Base-by-base conservation (phyloP, 2,113 vertebrate genomes). In the Pelodiscus sinensis region DNA sequence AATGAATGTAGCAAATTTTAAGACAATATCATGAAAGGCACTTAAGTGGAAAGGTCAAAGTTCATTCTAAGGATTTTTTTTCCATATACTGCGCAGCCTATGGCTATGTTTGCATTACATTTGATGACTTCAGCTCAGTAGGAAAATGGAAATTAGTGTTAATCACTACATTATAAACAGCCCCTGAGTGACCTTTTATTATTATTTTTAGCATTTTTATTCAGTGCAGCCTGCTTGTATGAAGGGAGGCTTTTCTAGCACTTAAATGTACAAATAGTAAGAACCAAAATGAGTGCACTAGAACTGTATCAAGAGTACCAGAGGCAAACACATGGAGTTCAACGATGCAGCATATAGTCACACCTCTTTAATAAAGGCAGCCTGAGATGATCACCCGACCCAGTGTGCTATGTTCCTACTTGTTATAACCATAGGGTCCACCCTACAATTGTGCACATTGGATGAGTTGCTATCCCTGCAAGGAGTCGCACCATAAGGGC, bases 11-110 rank as follows among this genome's bases (percentile, higher is more conserved):
- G 62, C 16, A 68, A 65, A 68, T 71, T 21, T 71, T 71, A 71
- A 71, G n/a, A 71, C 18, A 19, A 31, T 19, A 35, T 35, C 62
- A 68, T 14, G 19, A n/a, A 19, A 31, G 1, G 12, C 2, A 50
- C 5, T 44, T 4, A 27, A n/a, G 60, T 52, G n/a, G 60, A 71
- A 8, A 21, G 71, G 1, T 0, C 0, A 1, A 35, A 0, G 1
- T 19, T 22, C 4, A 2, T 25, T 2, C 44, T 24, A 56, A 25
- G 2, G 0, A 16, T 1, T 0, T 54, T 1, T 0, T 54, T 2
- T 0, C 10, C 79, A 83, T 51, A 62, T 77, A 16, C 0, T 0
- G 8, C 82, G 50, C 58, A 8, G 31, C 31, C 78, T 11, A 0
- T 0, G 4, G 13, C 5, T 11, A 6, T 55, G 35, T 82, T 25